Evolutionary conservation across 1,140 invertebrate genomes (phyloP), one percentile per base, ranked within the genome.

Genomic region (Phymastichus coffea): DNA sequence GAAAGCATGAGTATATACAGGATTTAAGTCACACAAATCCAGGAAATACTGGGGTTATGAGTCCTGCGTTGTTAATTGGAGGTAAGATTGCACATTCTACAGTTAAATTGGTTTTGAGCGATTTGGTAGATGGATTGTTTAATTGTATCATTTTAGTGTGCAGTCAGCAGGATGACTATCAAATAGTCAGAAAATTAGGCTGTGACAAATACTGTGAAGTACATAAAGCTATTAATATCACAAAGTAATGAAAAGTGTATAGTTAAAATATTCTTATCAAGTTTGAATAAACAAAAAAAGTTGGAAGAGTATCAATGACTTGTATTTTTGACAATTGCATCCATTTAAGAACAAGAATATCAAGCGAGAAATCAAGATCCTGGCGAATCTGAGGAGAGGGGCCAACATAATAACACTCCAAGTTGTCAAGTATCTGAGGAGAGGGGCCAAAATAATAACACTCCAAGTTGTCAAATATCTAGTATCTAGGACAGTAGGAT

Each of bases 271-370:
- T 87, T 99, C 75, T 99, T 59, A 41, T 43, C 9, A 43, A 9
- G 2, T 37, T 38, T 59, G 17, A 37, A 17, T 38, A 4, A 25
- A 49, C 19, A 52, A n/a, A n/a, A n/a, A n/a, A n/a, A n/a, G n/a
- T 22, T 33, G 41, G 23, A n/a, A 2, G 22, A 19, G 19, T 12
- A 43, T 12, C 17, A 19, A 35, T 9, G 8, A 8, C n/a, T 35
- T n/a, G n/a, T 35, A n/a, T 35, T n/a, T 9, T 35, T 9, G 8
- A 8, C n/a, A 35, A 46, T 86, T 87, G 33, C 78, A 97, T 93
- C 98, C 98, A 73, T 97, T 99, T 14, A 99, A 99, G 86, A 99
- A 99, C 92, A 99, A 99, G 91, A 99, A 99, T 86, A 99, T 99
- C 69, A 99, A 99, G 87, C 86, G 98, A 80, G 98, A 99, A 86